phyloP scores from a whole-genome alignment of 1,140 invertebrate genomes.

The Pachypsylla venusta region DNA sequence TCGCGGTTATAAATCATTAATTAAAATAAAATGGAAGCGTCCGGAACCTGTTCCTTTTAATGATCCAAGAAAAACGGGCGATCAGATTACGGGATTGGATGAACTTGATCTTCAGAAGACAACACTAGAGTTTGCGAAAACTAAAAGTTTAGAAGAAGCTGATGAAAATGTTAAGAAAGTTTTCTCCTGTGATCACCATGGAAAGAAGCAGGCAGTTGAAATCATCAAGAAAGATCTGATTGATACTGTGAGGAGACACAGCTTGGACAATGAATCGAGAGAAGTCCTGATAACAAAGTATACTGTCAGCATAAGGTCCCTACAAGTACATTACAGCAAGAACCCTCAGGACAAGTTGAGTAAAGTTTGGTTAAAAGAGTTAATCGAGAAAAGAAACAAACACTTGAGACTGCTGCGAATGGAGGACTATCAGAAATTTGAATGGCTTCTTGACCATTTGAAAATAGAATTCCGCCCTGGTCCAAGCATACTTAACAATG shows the following conservation, averaged over 20 bases:
- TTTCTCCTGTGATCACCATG: constrained; percentile 1
- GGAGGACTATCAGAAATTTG: constrained; percentile 7
- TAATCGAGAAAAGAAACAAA: constrained; percentile 11
- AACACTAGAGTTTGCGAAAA: not conserved
- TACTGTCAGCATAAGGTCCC: not conserved
- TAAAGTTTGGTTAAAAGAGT: constrained; percentile 7
- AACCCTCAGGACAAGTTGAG: not conserved
- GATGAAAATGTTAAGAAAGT: constrained; percentile 14
- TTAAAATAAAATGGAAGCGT: constrained; percentile 1
- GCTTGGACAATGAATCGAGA: not conserved
- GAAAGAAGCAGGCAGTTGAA: not conserved
- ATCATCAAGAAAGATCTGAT: constrained; percentile 1
- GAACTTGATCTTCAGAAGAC: not conserved
- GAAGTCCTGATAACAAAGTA: constrained; percentile 3
- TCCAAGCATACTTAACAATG: not conserved
- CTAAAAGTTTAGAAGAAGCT: constrained; percentile 8
- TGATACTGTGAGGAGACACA: constrained; percentile 11
- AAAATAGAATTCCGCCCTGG: not conserved
- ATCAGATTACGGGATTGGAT: not conserved
- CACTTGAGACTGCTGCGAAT: constrained; percentile 5
- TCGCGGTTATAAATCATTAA: not conserved
- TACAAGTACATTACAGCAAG: not conserved
- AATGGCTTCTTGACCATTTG: constrained; percentile 10
- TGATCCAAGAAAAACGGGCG: constrained; percentile 1
- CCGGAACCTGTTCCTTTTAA: not conserved